Base-by-base conservation (phyloP, 2,113 vertebrate species). In the Cynoglossus semilaevis region DNA sequence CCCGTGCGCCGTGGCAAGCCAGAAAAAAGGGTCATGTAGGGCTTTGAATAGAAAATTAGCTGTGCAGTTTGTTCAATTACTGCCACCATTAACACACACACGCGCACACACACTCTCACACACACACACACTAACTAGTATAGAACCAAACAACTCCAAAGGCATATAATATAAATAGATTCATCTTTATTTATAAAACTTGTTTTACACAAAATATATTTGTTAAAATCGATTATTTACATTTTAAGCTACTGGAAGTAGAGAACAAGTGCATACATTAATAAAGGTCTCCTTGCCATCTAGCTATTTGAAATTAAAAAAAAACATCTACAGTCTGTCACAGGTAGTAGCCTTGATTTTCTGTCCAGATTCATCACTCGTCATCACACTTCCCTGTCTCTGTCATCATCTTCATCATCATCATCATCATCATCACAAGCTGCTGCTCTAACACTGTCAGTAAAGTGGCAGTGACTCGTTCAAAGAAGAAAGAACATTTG, bases 181-280 rank as follows among this genome's bases (percentile, higher is more conserved):
- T 79, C 65, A 82, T 90, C 80, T 94, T 94, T 94, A 94, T 94
- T 94, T 92, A 92, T 93, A 93, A 92, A 94, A 90, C 77, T 83
- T 72, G 89, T 93, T 88, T 94, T 92, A 92, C 92, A 94, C 93
- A 94, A 95, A 95, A 95, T 94, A 95, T 85, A 91, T 91, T 90
- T 85, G 92, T 93, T 93, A 86, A 92, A 93, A 93, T 90, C 77
- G 82, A 76, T 64, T 93, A 93, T 94, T 69, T 93, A 94, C 92
- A 93, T 78, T 88, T 78, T 79, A 86, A 77, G 83, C 81, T 82
- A 89, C 78, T 40, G 72, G 77, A 83, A 79, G 77, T 52, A 88
- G 88, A 88, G 84, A 86, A 88, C 88, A 94, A 94, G 93, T 95
- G 94, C 94, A 93, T 90, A 92, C 83, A 85, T 91, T 82, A 82